Evolutionary conservation across 1,140 invertebrate genomes (phyloP).

Genomic region (Dolichoris vasculosae): DNA sequence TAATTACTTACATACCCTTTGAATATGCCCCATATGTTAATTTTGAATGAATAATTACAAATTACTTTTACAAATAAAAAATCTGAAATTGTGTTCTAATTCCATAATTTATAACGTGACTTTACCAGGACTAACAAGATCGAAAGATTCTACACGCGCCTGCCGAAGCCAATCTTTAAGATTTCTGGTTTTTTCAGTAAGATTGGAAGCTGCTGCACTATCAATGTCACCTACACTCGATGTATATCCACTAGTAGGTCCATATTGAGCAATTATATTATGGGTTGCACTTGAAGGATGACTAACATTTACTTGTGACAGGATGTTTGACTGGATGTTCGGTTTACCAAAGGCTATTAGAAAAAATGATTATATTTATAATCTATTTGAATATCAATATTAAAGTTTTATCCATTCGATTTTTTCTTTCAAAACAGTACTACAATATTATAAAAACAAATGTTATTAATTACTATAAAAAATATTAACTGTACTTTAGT

Average conservation of each 20-base stretch:
- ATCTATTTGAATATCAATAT: no score
- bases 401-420: no score
- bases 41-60: not conserved
- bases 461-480: no score
- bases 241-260: constrained; percentile 70
- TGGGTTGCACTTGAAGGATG: constrained; percentile 68
- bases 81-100: not conserved
- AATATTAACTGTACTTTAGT: no score
- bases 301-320: constrained; percentile 67
- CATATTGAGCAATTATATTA: constrained; percentile 73
- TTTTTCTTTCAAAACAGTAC: no score
- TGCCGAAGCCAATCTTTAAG: constrained; percentile 80
- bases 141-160: constrained; percentile 70
- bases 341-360: constrained; percentile 68
- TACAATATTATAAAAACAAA: no score
- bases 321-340: constrained; percentile 71
- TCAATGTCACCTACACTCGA: constrained; percentile 72
- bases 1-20: not conserved
- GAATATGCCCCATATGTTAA: no score
- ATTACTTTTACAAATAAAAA: not conserved
- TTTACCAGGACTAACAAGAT: constrained; percentile 69
- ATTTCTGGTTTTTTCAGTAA: constrained; percentile 80
- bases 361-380: not conserved
- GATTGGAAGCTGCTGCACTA: constrained; percentile 72
- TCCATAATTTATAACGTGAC: constrained; percentile 68